Base-by-base conservation (phyloP, 2,888 invertebrate species). In the Terebella lapidaria region DNA sequence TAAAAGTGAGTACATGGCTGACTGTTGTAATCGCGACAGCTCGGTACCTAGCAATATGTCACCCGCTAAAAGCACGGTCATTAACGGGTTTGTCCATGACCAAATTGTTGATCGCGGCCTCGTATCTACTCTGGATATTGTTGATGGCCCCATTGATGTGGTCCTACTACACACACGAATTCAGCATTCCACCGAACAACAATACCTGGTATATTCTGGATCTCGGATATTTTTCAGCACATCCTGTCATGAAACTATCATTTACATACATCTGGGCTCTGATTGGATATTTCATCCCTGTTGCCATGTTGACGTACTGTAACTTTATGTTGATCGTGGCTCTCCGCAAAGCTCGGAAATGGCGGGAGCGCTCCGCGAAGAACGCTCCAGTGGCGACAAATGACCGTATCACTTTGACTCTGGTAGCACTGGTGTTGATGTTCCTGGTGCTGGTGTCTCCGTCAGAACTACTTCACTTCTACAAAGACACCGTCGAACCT, bases 1-100 rank as follows among this genome's bases (percentile, higher is more conserved):
- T n/a, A n/a, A n/a, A n/a, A n/a, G n/a, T n/a, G n/a, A n/a, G 68
- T 75, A 78, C 78, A 1, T 76, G 75, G 74, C 67, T 78, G 47
- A 78, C 76, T 18, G 74, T 77, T 2, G 70, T 73, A 26, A 75
- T 78, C 73, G 78, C 77, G 3, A 73, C 71, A 0, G 77, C 76
- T 51, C 63, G 78, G 18, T 78, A 78, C 57, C 61, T 76, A n/a
- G 78, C 75, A 30, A 75, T 78, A 22, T 78, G 78, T 65, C 75
- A 78, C 59, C 77, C 78, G 1, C 72, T 78, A 53, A 71, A 70
- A 58, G 77, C 78, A 2, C 66, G 76, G 22, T 72, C 74, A 61
- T 62, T 76, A 10, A 72, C 77, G 53, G 73, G 74, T 1, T 60
- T 75, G 24, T 22, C n/a, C 2, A 20, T 57, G 22, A 67, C 68